Evolutionary conservation across 2,888 invertebrate species (phyloP).

Genomic region (Cerceris ruficornis): DNA sequence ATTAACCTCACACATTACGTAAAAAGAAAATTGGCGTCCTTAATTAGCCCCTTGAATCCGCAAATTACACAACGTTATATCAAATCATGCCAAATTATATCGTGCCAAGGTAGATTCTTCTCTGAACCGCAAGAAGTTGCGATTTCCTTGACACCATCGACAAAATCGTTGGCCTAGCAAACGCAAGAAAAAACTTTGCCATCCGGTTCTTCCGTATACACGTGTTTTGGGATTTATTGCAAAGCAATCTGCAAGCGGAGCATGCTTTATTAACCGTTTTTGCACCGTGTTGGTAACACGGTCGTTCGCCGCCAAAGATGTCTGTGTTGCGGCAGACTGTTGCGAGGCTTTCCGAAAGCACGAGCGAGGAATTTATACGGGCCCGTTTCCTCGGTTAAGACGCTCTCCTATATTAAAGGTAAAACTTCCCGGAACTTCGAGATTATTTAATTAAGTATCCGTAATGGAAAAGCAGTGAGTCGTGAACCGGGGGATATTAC

Average conservation of each 20-base stretch:
- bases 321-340: conserved; percentile 9
- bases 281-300: conserved; percentile 8
- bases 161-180: background rate
- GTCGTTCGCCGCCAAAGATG: conserved; percentile 10
- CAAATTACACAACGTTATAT: too few species aligned
- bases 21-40: too few species aligned
- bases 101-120: too few species aligned
- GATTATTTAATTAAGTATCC: conserved; percentile 62
- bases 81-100: too few species aligned
- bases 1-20: too few species aligned
- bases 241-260: background rate
- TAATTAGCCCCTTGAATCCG: too few species aligned
- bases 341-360: conserved; percentile 20
- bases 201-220: background rate
- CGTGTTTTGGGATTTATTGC: background rate
- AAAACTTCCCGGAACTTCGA: conserved; percentile 44
- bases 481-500: conserved; percentile 57
- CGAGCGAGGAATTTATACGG: conserved; percentile 52
- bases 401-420: conserved; percentile 35
- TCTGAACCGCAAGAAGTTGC: too few species aligned
- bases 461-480: conserved; percentile 56
- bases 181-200: background rate
- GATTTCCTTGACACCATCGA: too few species aligned
- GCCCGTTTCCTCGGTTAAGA: conserved; percentile 34
- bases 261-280: conserved; percentile 30